Conservation (phyloP, 2,888 invertebrate species). For the Drosophila suboccidentalis region DNA sequence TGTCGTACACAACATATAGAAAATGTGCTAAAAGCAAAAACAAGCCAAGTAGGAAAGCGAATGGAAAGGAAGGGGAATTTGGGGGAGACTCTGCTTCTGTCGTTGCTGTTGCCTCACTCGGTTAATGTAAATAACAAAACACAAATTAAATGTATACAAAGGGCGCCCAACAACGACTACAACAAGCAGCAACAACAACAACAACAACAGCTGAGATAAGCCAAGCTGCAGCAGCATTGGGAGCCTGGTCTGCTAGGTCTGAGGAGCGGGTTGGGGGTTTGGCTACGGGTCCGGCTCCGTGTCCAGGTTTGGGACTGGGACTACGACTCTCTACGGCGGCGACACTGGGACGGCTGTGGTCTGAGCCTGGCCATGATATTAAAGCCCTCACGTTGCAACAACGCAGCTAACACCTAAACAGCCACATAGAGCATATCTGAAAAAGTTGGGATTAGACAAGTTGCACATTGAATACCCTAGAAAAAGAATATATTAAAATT, state of each 20-base stretch:
- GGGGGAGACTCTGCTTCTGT: slow-evolving; percentile 17
- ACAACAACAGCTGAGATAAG: slow-evolving; percentile 72
- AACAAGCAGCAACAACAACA: slow-evolving; percentile 35
- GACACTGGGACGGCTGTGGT: slow-evolving; percentile 75
- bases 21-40: slow-evolving; percentile 69
- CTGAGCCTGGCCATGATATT: slow-evolving; percentile 65
- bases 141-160: slow-evolving; percentile 84
- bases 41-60: slow-evolving; percentile 27
- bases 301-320: slow-evolving; percentile 2
- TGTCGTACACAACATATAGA: slow-evolving; percentile 53
- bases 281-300: neutral
- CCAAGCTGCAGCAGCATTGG: slow-evolving; percentile 51
- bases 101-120: slow-evolving; percentile 57
- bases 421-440: slow-evolving; percentile 45
- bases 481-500: neutral
- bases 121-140: slow-evolving; percentile 84
- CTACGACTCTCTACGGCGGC: slow-evolving; percentile 37
- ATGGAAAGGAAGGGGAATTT: neutral
- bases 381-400: slow-evolving; percentile 64
- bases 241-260: slow-evolving; percentile 6
- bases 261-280: slow-evolving; percentile 1
- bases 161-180: slow-evolving; percentile 58
- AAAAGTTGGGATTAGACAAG: neutral
- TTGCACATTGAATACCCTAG: slow-evolving; percentile 14
- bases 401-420: slow-evolving; percentile 66